Base-by-base conservation (phyloP, 2,797 vertebrate genomes). In the Prionace glauca region DNA sequence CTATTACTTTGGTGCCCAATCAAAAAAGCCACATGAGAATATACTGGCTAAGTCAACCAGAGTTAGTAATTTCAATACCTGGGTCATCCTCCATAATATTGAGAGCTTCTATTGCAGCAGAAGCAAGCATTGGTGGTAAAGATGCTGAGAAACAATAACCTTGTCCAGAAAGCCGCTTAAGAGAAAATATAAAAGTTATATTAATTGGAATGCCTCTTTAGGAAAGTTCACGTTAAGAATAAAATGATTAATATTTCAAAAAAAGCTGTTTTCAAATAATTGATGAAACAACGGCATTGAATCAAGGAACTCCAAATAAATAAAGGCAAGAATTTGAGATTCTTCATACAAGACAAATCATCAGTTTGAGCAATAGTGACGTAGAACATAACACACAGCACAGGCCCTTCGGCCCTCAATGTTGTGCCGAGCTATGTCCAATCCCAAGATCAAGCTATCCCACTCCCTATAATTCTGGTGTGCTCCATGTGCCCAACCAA, bases 141-240 rank as follows among this genome's bases (percentile, higher is more conserved):
- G 99, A 99, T 16, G 99, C 99, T 72, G 99, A 99, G 96, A 99
- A 99, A 96, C 99, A 99, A 97, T 99, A 99, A 1, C 99, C 99
- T 96, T 99, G 99, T 32, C 99, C 99, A 0, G 99, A 99, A 65
- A 99, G 97, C 94, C 99, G 97, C 99, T 99, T 94, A 9, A 65
- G 93, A 24, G 81, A 62, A 95, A 71, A 91, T 32, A 72, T 12
- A 74, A 32, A 50, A 94, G 16, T 11, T 11, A 36, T 36, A 94
- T 94, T 74, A 69, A 69, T 12, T 92, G 18, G 41, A 92, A 69
- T 69, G 18, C n/a, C 56, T 32, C n/a, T 26, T 72, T 69, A 29
- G 79, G 11, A 50, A 62, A 41, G 45, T 20, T 69, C 8, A 50
- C 11, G 1, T 60, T 18, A 67, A 81, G 62, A 87, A 12, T 65